These are phyloP conservation scores for Acronicta psi DNA, from an alignment of 2,888 invertebrate species.

Conservation along the genomic window DNA sequence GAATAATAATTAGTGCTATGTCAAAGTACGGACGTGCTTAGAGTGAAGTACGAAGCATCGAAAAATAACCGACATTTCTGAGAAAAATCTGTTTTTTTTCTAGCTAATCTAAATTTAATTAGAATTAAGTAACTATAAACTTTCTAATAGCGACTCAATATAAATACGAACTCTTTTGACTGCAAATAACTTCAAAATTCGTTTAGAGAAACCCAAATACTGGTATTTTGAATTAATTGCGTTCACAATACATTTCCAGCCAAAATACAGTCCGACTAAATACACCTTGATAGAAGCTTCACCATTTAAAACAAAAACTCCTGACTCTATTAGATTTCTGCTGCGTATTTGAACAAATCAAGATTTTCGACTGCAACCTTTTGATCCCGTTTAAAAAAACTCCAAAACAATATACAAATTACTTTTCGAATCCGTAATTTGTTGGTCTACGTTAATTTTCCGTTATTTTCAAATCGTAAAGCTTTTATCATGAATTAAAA, in stretches of 20 bases:
- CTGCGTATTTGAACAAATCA: too few relatives aligned
- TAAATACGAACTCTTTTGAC: neutral
- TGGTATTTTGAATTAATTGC: too few relatives aligned
- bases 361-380: too few relatives aligned
- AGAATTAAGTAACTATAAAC: too few relatives aligned
- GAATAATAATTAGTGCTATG: slow-evolving; percentile 45
- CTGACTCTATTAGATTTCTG: too few relatives aligned
- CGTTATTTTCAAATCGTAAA: neutral
- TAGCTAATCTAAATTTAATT: slow-evolving; percentile 29
- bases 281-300: neutral
- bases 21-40: slow-evolving; percentile 48
- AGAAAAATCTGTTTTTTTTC: slow-evolving; percentile 15
- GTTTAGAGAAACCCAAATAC: neutral
- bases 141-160: too few relatives aligned
- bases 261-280: slow-evolving; percentile 13
- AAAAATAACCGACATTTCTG: slow-evolving; percentile 49
- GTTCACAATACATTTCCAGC: neutral
- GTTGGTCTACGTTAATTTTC: too few relatives aligned
- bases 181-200: neutral
- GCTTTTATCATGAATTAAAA: slow-evolving; percentile 3
- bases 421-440: neutral
- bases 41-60: slow-evolving; percentile 33
- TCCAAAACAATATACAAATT: too few relatives aligned
- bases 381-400: too few relatives aligned
- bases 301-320: too few relatives aligned